Evolutionary conservation across 2,888 invertebrate species (phyloP), one percentile per base, ranked within the genome.

Genomic region (Callyntrura guangdongensis): DNA sequence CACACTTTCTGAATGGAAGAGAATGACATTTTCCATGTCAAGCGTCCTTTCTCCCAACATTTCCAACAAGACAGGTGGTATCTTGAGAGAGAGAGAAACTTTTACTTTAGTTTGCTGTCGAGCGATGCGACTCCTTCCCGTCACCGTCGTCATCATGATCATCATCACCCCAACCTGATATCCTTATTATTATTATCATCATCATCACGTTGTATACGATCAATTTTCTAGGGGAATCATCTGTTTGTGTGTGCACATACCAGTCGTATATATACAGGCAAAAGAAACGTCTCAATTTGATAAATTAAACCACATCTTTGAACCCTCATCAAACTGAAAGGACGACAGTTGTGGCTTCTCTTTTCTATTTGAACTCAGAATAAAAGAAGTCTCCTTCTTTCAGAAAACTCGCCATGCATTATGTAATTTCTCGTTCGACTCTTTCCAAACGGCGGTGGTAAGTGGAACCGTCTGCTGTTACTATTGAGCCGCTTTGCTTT

Each of bases 261-360:
- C 27, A 45, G 36, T 6, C 36, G 36, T 36, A 36, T 36, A 36
- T 14, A 69, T 72, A 9, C 17, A 9, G 12, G 17, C 17, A 72
- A 45, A 72, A 36, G 36, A 67, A 0, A 72, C 72, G 72, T 20
- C 72, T 72, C 72, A 36, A 72, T 47, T 72, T 72, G 72, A 72
- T 17, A 72, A 72, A 72, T 72, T 72, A 72, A 72, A 72, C 45
- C 72, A 72, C 72, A 36, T 36, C 36, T 72, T 72, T 72, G 72
- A 72, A 72, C 72, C 47, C 17, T 4, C 67, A 67, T 14, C 72
- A 72, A 36, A 14, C n/a, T 72, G 67, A 27, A 67, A 64, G 25
- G 61, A 64, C 61, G 22, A 12, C 14, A 20, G 67, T 72, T 72
- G 72, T 72, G 72, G 72, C 25, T 25, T 69, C 36, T 72, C 72